Conservation (phyloP, 2,888 invertebrate species). For the Mactromeris polynyma region DNA sequence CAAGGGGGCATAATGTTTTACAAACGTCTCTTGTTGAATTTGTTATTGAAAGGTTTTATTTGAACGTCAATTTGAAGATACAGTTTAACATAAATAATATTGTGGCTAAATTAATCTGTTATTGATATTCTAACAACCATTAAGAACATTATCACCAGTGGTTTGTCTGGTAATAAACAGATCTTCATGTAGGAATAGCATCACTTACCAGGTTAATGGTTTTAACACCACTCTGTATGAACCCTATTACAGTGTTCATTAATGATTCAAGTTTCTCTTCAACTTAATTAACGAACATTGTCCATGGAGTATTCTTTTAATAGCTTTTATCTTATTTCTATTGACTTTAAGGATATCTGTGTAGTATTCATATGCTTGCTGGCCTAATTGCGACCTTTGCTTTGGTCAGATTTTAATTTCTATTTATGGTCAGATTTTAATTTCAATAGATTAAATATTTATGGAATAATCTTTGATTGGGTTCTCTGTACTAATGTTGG, state of each 20-base stretch:
- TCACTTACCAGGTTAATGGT: background rate
- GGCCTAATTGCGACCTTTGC: background rate
- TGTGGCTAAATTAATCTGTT: background rate
- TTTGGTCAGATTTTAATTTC: background rate
- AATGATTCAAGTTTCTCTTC: background rate
- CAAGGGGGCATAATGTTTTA: too few species aligned
- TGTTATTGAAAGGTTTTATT: background rate
- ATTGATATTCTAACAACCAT: background rate
- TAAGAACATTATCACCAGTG: background rate
- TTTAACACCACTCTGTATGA: background rate
- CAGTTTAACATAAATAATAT: background rate
- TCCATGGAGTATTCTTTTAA: background rate
- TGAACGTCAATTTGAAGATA: background rate
- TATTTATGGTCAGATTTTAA: background rate
- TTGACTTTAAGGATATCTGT: background rate
- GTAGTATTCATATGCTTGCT: background rate
- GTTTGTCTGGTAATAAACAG: background rate
- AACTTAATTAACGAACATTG: background rate
- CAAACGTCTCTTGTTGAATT: background rate
- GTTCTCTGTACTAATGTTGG: too few species aligned
- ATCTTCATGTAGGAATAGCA: background rate
- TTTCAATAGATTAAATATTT: background rate
- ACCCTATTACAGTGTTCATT: background rate
- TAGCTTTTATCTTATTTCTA: background rate
- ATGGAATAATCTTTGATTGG: background rate